Base-by-base conservation (phyloP, 1,140 invertebrate species). In the Conus ventricosus region DNA sequence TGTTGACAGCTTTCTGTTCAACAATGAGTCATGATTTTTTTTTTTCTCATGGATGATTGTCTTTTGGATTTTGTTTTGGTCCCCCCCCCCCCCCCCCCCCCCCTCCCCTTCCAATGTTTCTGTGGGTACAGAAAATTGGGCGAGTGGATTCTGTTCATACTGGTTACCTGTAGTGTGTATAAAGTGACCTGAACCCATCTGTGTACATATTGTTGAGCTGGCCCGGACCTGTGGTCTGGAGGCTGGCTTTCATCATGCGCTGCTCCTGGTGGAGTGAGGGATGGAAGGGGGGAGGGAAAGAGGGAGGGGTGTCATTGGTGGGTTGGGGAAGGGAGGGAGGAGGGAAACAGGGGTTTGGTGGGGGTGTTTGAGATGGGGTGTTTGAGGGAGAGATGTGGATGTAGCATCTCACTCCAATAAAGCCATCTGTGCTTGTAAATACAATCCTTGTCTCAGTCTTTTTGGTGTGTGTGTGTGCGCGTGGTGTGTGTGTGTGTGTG, bases 371-470 rank as follows among this genome's bases (percentile, higher is more conserved):
- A 63, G 25, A 53, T 15, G 6, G 82, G 51, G 53, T 55, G 53
- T 84, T 27, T 53, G 4, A 57, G 54, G 23, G n/a, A 17, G 23
- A 23, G 17, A 53, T 20, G 17, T 82, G 27, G 11, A 23, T 87
- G 85, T 57, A 81, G 54, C 86, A 87, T 75, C 75, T 87, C 78
- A n/a, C 53, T 78, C 76, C 78, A 87, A 78, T 80, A 81, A 80
- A 87, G 76, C 55, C 27, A 87, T 87, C 75, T 53, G 57, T 82
- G 78, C 86, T 81, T 82, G 78, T 82, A 87, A 27, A 87, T 82
- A 87, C 71, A 54, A n/a, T 4, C 53, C 17, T 25, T 85, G 27
- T 85, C 15, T 57, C 53, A 57, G 39, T 23, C 13, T 57, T 57
- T 15, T 17, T 54, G 17, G 54, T 54, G 39, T 57, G 8, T 60